Conservation (phyloP, 2,113 vertebrate species). For the Fregata magnificens region DNA sequence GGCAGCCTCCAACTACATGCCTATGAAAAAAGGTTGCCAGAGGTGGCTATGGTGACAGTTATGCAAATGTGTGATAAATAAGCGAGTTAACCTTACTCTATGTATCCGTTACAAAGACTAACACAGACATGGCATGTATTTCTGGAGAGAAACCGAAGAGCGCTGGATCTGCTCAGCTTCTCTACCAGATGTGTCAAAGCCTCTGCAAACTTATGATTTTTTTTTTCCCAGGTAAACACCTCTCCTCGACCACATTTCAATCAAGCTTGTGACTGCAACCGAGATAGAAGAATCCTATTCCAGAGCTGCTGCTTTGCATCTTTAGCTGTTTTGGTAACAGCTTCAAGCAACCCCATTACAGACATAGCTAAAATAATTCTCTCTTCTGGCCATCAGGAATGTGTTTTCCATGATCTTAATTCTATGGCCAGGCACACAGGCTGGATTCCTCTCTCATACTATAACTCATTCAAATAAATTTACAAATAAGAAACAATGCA, state of each 20-base stretch:
- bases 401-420: not conserved
- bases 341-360: not conserved
- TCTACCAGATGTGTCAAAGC: not conserved
- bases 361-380: not conserved
- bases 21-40: not conserved
- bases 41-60: not conserved
- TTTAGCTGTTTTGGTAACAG: not conserved
- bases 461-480: not conserved
- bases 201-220: not conserved
- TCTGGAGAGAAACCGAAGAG: not conserved
- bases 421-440: not conserved
- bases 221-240: not conserved
- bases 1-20: not conserved
- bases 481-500: not conserved
- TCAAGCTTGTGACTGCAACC: not conserved
- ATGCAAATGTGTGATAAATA: not conserved
- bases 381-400: not conserved
- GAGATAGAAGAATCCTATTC: not conserved
- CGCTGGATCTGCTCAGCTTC: not conserved
- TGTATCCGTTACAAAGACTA: not conserved
- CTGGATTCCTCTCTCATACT: not conserved
- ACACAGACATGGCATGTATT: not conserved
- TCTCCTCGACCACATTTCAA: not conserved
- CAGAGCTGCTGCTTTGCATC: not conserved
- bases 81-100: not conserved